These are phyloP conservation scores for Chloropsis cyanopogon DNA, from an alignment of 2,113 vertebrate genomes.

Conservation along the genomic window DNA sequence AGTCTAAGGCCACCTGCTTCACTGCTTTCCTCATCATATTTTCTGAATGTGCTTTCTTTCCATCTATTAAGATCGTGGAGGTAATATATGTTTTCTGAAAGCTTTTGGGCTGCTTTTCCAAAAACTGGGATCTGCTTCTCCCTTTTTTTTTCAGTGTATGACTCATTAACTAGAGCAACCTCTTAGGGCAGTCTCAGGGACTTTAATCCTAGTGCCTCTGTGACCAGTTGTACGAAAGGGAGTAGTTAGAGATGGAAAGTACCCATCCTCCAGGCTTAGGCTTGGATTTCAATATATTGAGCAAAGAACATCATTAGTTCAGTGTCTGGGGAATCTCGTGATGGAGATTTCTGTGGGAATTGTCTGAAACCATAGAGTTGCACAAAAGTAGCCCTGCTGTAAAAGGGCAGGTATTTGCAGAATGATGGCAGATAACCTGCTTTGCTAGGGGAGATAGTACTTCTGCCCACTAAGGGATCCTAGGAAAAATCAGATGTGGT, in stretches of 20 bases:
- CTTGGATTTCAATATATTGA: neutral
- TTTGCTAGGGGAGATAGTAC: neutral
- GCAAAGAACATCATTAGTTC: neutral
- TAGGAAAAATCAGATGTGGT: neutral
- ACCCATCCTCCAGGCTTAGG: neutral
- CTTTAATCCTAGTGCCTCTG: neutral
- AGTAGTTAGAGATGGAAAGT: neutral
- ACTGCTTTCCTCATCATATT: neutral
- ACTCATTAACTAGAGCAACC: neutral
- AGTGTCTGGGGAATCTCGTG: neutral
- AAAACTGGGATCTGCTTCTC: neutral
- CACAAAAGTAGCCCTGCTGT: neutral
- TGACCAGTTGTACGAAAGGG: neutral
- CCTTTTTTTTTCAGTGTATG: neutral
- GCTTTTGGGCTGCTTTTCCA: neutral
- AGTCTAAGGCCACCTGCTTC: neutral
- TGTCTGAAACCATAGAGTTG: neutral
- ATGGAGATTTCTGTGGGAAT: neutral
- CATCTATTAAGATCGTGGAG: neutral
- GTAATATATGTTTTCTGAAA: neutral
- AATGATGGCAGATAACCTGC: neutral
- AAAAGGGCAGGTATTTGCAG: neutral
- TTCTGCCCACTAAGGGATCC: neutral
- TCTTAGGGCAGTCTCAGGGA: neutral
- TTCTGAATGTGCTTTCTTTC: neutral